Percentiles rank a stretch among this genome's conserved stretches.
Conservation (phyloP, 2,888 invertebrate genomes). For the Diarsia rubi region DNA sequence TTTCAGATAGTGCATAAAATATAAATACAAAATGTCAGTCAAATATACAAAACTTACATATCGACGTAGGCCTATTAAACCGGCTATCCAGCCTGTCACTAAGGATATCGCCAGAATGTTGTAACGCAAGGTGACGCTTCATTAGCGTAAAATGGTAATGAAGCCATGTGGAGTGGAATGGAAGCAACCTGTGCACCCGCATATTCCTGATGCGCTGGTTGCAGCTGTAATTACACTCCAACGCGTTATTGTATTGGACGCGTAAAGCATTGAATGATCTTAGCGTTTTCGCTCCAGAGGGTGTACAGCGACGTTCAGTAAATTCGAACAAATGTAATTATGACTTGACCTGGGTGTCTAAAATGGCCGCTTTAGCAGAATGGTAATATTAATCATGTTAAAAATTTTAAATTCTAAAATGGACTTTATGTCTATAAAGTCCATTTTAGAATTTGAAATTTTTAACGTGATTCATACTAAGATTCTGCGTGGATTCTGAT, state of each 20-base stretch:
- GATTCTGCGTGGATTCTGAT: no score
- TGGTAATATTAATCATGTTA: no score
- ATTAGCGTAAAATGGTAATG: background rate
- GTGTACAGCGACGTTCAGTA: background rate
- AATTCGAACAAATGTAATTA: background rate
- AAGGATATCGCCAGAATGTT: background rate
- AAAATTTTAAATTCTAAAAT: no score
- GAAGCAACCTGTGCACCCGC: background rate
- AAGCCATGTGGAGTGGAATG: no score
- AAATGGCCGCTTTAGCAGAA: no score
- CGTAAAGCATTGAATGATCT: no score
- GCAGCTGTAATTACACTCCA: no score
- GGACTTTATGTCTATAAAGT: no score
- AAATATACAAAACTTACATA: background rate
- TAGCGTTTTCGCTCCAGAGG: no score
- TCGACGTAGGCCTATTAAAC: background rate
- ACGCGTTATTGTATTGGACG: background rate
- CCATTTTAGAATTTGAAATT: no score
- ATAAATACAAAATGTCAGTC: background rate
- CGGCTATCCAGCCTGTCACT: background rate
- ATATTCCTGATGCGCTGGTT: no score
- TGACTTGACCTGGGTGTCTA: background rate
- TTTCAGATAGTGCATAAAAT: background rate
- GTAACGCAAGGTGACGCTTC: background rate
- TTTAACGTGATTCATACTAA: no score